Base-by-base conservation (phyloP, 2,797 vertebrate species). In the Paratrypauchen microcephalus region DNA sequence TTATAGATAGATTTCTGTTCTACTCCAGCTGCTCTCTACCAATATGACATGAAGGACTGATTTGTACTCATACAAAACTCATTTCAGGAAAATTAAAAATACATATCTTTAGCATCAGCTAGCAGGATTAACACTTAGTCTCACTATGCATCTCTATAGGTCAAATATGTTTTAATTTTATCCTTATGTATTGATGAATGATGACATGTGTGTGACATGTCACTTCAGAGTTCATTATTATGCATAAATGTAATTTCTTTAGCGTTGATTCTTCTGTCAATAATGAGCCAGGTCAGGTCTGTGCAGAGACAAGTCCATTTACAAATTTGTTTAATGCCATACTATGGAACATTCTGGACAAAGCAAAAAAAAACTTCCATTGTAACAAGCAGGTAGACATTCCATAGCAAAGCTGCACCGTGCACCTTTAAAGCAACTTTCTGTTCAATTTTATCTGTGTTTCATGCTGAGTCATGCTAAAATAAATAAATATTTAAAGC, bases 1-100 rank as follows among this genome's bases (percentile, higher is more conserved):
- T 58, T 58, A 58, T 58, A 58, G 57, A 58, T 30, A 58, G 57
- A 19, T 50, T 50, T 19, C 23, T 54, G 21, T 21, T 54, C n/a
- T 21, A 54, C 52, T 54, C 52, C 9, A 23, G n/a, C 21, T 54
- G 52, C 52, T 54, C 21, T 12, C 11, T 13, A 45, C 2, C 41
- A 45, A 45, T 45, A 45, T 15, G 16, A 45, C 41, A 45, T 41
- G 39, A 41, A 24, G 54, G 54, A 24, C 3, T 28, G 5, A 28
- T 15, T 2, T 24, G 55, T 28, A n/a, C n/a, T n/a, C n/a, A n/a
- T n/a, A 57, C 54, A 57, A 13, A 26, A 21, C 21, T 55, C 3
- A 55, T 24, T 55, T 55, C 23, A 21, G 21, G 54, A 55, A n/a
- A 50, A 50, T n/a, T 50, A 1, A 19, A 50, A 50, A 6, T 50